These are phyloP conservation scores for Semicossyphus pulcher DNA, from an alignment of 2,113 vertebrate genomes.

Conservation along the genomic window DNA sequence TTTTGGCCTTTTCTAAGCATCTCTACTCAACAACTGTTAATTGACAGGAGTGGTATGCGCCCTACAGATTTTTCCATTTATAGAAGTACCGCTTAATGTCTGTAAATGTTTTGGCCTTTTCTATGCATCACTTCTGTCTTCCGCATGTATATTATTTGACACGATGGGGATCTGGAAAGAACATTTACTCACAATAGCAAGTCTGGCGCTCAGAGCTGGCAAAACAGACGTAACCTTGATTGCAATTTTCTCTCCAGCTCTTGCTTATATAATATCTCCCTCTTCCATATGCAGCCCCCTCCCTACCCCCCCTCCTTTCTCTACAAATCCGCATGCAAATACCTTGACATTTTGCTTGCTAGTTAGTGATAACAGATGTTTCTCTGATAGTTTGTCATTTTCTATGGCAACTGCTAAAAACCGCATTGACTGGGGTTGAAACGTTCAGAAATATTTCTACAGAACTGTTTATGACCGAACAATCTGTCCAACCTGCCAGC, in stretches of 20 bases:
- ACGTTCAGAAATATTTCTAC: neutral
- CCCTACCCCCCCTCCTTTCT: too few relatives aligned
- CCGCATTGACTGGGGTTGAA: neutral
- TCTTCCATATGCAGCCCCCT: neutral
- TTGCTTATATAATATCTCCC: slow-evolving; percentile 4
- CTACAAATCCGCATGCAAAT: neutral
- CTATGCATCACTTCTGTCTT: neutral
- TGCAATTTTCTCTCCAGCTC: slow-evolving; percentile 8
- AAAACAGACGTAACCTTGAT: slow-evolving; percentile 38
- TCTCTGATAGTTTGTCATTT: slow-evolving; percentile 27
- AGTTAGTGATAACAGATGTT: slow-evolving; percentile 26
- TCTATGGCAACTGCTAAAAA: slow-evolving; percentile 1
- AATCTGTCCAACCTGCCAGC: neutral
- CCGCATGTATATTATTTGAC: slow-evolving; percentile 9
- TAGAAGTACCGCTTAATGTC: slow-evolving; percentile 7
- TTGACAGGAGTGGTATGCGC: neutral
- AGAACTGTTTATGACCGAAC: neutral
- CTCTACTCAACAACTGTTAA: slow-evolving; percentile 14
- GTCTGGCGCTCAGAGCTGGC: neutral
- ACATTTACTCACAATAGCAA: slow-evolving; percentile 14
- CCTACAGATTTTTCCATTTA: neutral
- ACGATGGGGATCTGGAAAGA: slow-evolving; percentile 12
- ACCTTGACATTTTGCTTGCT: slow-evolving; percentile 17
- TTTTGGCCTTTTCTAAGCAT: slow-evolving; percentile 35
- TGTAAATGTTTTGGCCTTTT: slow-evolving; percentile 43